Evolutionary conservation across 2,888 invertebrate genomes (phyloP).

Genomic region (Sussaba pulchella): DNA sequence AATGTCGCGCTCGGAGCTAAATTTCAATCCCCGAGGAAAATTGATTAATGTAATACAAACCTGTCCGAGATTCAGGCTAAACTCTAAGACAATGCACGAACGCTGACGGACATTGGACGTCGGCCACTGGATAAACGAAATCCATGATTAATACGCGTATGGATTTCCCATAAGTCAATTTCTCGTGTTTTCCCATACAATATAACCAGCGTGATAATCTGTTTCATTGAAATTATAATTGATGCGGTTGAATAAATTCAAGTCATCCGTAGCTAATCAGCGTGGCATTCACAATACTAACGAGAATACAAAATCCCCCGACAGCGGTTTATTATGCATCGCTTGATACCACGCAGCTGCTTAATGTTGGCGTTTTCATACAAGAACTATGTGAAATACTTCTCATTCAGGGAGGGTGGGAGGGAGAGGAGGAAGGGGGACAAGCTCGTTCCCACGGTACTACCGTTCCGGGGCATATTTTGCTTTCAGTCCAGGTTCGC

Average conservation of each 20-base stretch:
- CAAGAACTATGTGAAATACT: constrained; percentile 7
- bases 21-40: constrained; percentile 43
- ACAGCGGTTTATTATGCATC: constrained; percentile 8
- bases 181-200: not conserved
- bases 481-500: constrained; percentile 26
- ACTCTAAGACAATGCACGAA: constrained; percentile 48
- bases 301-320: not conserved
- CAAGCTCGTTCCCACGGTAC: not conserved
- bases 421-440: too few species aligned
- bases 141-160: constrained; percentile 24
- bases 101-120: not conserved
- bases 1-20: constrained; percentile 30
- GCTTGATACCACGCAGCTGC: not conserved
- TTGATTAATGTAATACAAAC: constrained; percentile 55
- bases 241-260: too few species aligned
- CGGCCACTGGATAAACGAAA: not conserved
- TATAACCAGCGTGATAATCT: too few species aligned
- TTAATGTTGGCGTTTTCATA: constrained; percentile 8
- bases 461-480: constrained; percentile 9
- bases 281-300: constrained; percentile 4
- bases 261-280: too few species aligned
- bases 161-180: constrained; percentile 5
- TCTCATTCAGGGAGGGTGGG: not conserved
- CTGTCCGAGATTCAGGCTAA: not conserved
- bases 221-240: too few species aligned